These are phyloP conservation scores for Alosa alosa DNA, from an alignment of 2,113 vertebrate species.

Conservation along the genomic window DNA sequence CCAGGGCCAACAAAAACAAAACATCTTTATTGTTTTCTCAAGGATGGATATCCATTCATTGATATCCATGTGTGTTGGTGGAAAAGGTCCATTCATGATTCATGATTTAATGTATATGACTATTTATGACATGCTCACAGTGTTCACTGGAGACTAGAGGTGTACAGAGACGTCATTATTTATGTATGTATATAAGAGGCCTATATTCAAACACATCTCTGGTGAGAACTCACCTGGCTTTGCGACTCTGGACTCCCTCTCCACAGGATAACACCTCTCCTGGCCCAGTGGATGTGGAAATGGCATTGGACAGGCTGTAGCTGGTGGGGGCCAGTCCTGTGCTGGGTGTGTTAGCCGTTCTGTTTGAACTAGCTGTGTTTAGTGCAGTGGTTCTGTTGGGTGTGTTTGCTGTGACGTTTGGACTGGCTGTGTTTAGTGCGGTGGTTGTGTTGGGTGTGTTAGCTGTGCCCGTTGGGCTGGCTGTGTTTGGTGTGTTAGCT, in stretches of 20 bases:
- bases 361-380: neutral
- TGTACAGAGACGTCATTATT: too few species aligned
- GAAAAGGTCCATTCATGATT: too few species aligned
- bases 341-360: neutral
- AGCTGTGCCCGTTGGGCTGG: conserved; percentile 29
- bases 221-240: conserved; percentile 69
- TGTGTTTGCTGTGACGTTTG: too few species aligned
- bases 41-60: too few species aligned
- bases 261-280: conserved; percentile 67
- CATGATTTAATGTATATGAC: too few species aligned
- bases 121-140: too few species aligned
- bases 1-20: neutral
- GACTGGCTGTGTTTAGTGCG: conserved; percentile 34
- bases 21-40: neutral
- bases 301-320: neutral
- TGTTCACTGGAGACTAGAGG: too few species aligned
- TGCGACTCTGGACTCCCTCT: conserved; percentile 76
- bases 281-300: neutral
- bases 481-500: neutral
- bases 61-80: too few species aligned
- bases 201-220: neutral
- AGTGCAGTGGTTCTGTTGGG: too few species aligned
- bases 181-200: too few species aligned
- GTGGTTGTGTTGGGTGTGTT: conserved; percentile 25
- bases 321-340: conserved; percentile 26